Evolutionary conservation across 2,113 vertebrate genomes (phyloP), one percentile per base, ranked within the genome.

Genomic region (Marmota flaviventris): DNA sequence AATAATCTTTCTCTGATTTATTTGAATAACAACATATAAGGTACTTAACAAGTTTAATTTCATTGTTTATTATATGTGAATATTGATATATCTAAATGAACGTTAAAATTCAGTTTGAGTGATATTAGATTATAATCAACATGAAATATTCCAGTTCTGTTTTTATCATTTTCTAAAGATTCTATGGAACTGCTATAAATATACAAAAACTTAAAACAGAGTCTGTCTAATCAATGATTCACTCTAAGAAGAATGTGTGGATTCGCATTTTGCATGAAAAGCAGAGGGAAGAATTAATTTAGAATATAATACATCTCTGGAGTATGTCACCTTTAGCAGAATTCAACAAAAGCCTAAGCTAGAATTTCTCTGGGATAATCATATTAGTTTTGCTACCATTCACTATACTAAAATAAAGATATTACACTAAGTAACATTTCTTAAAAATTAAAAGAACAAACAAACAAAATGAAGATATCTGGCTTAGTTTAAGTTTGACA

Each of bases 401-500:
- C 97, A 78, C 69, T 83, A 0, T 20, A 91, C 53, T 85, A 92
- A 94, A 93, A 93, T 77, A 34, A 83, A 94, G 78, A 96, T 39
- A 97, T 93, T 93, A 92, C 56, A 89, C 27, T n/a, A 91, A 94
- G 22, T 42, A 83, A 78, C 89, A 58, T 91, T 4, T 92, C 97
- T 97, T 91, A 95, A 94, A 78, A 97, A 89, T 78, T 82, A 96
- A 96, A 97, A 79, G 97, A 96, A 95, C 70, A 96, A 91, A 56
- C 63, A 96, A 94, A 94, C n/a, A 97, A 96, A 92, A 8, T 27
- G 25, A 95, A 98, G 95, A 39, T 97, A 98, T 98, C 98, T 98
- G 97, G 94, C 85, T 70, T 97, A 96, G 97, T 98, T 98, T 97
- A 98, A 97, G 61, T 42, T 98, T 53, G 92, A 98, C 98, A 98